These are phyloP conservation scores for Platycercus adscitus DNA, from an alignment of 2,113 vertebrate genomes.

Conservation along the genomic window DNA sequence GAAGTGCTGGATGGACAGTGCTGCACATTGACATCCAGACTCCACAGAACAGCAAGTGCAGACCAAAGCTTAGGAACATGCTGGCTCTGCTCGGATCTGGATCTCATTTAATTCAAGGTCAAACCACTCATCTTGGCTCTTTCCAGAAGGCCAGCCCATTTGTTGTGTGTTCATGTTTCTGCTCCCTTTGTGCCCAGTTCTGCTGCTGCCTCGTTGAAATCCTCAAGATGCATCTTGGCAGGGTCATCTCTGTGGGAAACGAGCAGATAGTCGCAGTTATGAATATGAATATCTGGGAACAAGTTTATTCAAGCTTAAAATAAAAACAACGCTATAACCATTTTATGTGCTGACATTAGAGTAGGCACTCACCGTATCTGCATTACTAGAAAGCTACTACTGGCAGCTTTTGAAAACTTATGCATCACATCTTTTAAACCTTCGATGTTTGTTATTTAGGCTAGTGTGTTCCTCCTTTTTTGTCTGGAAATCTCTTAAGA, in stretches of 20 bases:
- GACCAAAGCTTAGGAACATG: not conserved
- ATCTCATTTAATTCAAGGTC: not conserved
- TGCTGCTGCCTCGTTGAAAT: fast-evolving
- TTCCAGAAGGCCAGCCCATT: not conserved
- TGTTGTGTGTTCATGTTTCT: fast-evolving
- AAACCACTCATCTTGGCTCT: not conserved
- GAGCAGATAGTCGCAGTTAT: not conserved
- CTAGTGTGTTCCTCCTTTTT: not conserved
- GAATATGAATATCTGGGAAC: not conserved
- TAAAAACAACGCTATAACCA: not conserved
- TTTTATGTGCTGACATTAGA: not conserved
- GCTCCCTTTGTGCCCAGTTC: not conserved
- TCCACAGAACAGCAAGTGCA: not conserved
- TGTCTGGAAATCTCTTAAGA: not conserved
- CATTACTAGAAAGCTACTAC: not conserved
- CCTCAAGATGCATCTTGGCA: not conserved
- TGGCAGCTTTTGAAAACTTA: not conserved
- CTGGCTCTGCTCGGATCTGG: not conserved
- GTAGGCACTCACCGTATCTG: not conserved
- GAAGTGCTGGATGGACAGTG: not conserved
- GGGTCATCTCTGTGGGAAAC: not conserved
- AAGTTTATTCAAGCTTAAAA: not conserved
- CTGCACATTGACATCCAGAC: not conserved
- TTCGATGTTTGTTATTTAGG: not conserved
- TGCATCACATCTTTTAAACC: not conserved